These are phyloP conservation scores for Dicrurus megarhynchus DNA, from an alignment of 2,113 vertebrate species.

Conservation along the genomic window DNA sequence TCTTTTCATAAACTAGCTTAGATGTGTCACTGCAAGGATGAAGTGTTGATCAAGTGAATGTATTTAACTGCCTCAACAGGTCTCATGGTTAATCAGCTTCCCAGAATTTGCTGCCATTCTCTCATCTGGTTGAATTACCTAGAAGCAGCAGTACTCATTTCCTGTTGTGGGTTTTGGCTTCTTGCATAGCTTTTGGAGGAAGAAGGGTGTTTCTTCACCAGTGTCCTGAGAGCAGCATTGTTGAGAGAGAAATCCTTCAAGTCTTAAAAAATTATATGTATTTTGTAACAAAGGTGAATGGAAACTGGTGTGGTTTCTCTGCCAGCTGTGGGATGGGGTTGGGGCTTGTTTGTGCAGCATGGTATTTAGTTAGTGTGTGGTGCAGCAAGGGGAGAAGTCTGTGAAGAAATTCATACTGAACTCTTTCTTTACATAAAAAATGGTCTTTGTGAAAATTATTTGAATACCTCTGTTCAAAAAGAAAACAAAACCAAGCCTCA, in stretches of 20 bases:
- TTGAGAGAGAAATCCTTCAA: not conserved
- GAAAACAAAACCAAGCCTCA: not conserved
- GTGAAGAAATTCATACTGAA: not conserved
- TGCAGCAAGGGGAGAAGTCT: not conserved
- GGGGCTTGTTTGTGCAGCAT: not conserved
- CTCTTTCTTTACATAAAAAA: not conserved
- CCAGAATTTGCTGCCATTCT: not conserved
- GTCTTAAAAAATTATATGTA: not conserved
- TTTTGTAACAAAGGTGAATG: not conserved
- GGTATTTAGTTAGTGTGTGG: not conserved
- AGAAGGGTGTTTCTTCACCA: not conserved
- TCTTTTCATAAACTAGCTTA: not conserved
- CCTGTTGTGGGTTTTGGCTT: not conserved
- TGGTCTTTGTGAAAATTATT: not conserved
- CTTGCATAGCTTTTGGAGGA: not conserved
- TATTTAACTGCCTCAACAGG: not conserved
- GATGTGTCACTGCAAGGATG: not conserved
- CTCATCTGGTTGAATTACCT: not conserved
- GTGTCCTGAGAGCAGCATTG: not conserved
- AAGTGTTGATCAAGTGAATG: not conserved
- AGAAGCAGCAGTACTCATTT: not conserved
- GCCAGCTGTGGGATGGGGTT: not conserved
- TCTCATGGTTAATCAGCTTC: not conserved
- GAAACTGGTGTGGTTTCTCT: not conserved
- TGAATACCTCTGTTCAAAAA: not conserved